A percentile compares a stretch with the other conserved stretches of the same genome.
phyloP scores from a whole-genome alignment of 2,888 invertebrate genomes.

The Lasioglossum malachurum region DNA sequence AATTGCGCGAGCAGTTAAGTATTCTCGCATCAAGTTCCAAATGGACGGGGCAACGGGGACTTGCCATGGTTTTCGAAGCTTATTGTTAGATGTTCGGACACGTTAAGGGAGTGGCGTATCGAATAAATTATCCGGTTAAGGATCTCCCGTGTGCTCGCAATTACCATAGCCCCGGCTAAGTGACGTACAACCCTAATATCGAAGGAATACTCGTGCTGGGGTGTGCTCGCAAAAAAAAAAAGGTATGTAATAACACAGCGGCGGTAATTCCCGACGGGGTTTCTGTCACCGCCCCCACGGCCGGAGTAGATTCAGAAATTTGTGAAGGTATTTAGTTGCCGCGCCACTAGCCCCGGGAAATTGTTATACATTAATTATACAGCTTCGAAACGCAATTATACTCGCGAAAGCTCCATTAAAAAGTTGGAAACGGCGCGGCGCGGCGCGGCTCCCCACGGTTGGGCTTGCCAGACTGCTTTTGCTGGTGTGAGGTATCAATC shows the following conservation, averaged over 20 bases:
- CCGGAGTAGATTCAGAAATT: constrained; percentile 28
- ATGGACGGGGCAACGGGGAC: background rate
- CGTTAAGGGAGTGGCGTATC: constrained; percentile 10
- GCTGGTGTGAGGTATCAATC: constrained; percentile 13
- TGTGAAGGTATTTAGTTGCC: constrained; percentile 26
- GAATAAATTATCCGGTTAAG: constrained; percentile 15
- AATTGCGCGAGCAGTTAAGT: background rate
- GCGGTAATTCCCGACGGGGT: constrained; percentile 13
- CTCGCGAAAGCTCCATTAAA: constrained; percentile 12
- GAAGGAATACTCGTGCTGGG: background rate
- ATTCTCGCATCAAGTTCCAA: background rate
- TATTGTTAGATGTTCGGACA: constrained; percentile 2
- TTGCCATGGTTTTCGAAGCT: background rate
- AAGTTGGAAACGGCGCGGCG: constrained; percentile 1
- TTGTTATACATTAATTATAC: constrained; percentile 38
- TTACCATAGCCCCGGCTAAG: constrained; percentile 19
- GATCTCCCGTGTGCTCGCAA: background rate
- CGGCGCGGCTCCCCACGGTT: background rate
- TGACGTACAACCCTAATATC: constrained; percentile 30
- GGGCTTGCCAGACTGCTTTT: background rate
- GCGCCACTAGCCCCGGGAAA: constrained; percentile 7
- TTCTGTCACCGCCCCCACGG: constrained; percentile 9
- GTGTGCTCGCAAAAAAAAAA: background rate
- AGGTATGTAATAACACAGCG: constrained; percentile 19
- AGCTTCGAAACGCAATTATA: constrained; percentile 17